Evolutionary conservation across 2,113 vertebrate genomes (phyloP).

Genomic region (Labeo rohita): DNA sequence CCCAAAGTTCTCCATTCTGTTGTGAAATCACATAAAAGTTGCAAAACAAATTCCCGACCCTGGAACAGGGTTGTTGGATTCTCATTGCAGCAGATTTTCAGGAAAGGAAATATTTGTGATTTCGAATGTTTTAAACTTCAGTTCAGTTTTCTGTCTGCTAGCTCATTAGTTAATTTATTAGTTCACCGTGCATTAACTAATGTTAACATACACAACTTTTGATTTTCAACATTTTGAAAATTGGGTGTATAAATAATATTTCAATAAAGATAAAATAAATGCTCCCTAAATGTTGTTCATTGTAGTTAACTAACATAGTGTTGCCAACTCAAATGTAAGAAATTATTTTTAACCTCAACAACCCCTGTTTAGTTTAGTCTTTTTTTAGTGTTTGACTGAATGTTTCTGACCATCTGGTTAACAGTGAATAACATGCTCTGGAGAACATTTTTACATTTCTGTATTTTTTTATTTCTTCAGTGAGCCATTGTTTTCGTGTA

Average conservation of each 20-base stretch:
- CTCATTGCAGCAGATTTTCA: neutral
- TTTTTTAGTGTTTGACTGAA: neutral
- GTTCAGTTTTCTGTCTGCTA: too few relatives aligned
- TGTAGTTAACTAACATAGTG: neutral
- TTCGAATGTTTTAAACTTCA: too few relatives aligned
- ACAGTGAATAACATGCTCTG: neutral
- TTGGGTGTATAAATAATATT: too few relatives aligned
- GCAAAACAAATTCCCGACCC: neutral
- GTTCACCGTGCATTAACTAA: too few relatives aligned
- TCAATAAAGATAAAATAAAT: too few relatives aligned
- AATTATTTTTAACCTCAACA: neutral
- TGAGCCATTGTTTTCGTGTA: neutral
- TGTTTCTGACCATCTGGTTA: neutral
- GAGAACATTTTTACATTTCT: neutral
- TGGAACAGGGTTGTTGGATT: neutral
- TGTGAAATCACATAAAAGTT: constrained; percentile 5
- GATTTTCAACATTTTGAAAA: too few relatives aligned
- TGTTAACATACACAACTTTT: too few relatives aligned
- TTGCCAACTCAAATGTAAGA: neutral
- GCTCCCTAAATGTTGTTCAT: too few relatives aligned
- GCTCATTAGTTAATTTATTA: too few relatives aligned
- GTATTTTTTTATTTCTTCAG: neutral
- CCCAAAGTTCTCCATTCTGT: neutral
- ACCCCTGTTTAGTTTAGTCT: neutral
- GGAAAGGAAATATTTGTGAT: neutral